Percentiles rank a stretch among this genome's conserved stretches.
Evolutionary conservation across 1,140 invertebrate genomes (phyloP).

Genomic region (Antheraea pernyi): DNA sequence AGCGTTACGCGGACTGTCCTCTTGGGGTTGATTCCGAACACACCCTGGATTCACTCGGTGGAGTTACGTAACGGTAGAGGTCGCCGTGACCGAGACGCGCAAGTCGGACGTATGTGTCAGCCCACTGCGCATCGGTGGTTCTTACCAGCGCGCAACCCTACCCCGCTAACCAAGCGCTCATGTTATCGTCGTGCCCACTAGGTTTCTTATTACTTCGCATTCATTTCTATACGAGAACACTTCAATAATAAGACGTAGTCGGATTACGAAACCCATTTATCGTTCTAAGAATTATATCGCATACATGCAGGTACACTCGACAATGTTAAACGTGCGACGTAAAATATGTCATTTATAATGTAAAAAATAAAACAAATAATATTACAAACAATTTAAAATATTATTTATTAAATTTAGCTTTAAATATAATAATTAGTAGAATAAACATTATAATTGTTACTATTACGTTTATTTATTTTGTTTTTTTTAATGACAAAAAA

Average conservation of each 20-base stretch:
- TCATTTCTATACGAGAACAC: constrained; percentile 42
- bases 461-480: too few species aligned
- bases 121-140: constrained; percentile 67
- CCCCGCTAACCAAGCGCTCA: constrained; percentile 31
- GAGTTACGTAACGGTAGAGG: constrained; percentile 77
- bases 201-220: constrained; percentile 72
- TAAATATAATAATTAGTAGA: too few species aligned
- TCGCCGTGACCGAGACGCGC: constrained; percentile 70
- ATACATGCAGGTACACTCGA: constrained; percentile 8
- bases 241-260: constrained; percentile 44
- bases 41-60: constrained; percentile 65
- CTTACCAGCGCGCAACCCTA: constrained; percentile 58
- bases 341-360: neutral
- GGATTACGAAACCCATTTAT: constrained; percentile 54
- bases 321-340: neutral
- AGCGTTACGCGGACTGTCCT: constrained; percentile 41
- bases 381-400: neutral
- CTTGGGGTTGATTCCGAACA: constrained; percentile 58
- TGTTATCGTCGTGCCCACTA: constrained; percentile 45
- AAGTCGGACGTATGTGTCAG: constrained; percentile 71
- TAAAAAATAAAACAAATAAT: neutral
- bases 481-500: too few species aligned
- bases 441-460: too few species aligned
- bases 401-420: too few species aligned
- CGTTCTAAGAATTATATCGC: constrained; percentile 38